These are phyloP conservation scores for Squalus acanthias DNA, from an alignment of 2,797 vertebrate genomes.

Conservation along the genomic window DNA sequence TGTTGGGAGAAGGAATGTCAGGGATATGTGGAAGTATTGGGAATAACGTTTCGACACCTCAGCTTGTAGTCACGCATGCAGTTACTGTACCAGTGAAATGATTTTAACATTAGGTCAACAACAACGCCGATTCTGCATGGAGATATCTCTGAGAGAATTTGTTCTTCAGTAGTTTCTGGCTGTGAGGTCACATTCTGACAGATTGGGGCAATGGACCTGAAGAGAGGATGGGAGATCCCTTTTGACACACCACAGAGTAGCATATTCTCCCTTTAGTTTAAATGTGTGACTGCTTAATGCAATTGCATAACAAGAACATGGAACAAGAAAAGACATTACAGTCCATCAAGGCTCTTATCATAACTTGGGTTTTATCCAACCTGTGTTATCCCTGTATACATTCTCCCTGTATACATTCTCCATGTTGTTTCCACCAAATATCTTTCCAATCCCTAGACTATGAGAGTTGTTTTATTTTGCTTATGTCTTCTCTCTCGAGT, in stretches of 20 bases:
- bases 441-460: neutral
- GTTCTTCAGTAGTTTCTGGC: neutral
- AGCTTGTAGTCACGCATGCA: neutral
- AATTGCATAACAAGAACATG: neutral
- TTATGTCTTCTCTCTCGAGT: neutral
- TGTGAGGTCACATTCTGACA: neutral
- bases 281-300: neutral
- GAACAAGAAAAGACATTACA: neutral
- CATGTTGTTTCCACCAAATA: neutral
- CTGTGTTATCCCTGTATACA: neutral
- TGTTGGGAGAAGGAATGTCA: neutral
- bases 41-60: neutral
- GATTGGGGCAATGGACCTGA: neutral
- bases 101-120: neutral
- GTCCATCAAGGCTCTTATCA: neutral
- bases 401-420: neutral
- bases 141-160: neutral
- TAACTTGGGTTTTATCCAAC: neutral
- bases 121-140: neutral
- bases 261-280: neutral
- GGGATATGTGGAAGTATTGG: neutral
- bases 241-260: neutral
- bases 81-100: neutral
- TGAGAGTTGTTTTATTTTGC: neutral
- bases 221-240: neutral